Evolutionary conservation across 2,888 invertebrate genomes (phyloP).

Genomic region (Megaustenia siamemsis): DNA sequence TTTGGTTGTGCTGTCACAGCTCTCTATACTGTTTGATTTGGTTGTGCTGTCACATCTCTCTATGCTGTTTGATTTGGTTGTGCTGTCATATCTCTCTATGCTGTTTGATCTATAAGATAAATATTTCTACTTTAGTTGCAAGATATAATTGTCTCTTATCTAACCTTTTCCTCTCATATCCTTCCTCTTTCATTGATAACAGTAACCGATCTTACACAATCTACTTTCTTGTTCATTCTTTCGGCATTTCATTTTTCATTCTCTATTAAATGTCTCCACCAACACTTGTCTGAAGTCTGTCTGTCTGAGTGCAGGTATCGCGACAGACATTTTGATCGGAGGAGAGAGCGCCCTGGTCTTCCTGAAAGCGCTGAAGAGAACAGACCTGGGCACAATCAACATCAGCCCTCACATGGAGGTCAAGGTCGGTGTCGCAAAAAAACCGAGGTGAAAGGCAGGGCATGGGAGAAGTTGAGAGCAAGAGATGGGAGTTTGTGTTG

Average conservation of each 20-base stretch:
- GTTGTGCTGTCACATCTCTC: too few species aligned
- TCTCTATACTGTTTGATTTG: too few species aligned
- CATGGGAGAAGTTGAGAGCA: too few species aligned
- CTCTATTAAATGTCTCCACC: neutral
- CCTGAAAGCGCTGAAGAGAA: slow-evolving; percentile 29
- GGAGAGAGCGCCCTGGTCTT: slow-evolving; percentile 30
- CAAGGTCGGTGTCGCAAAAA: slow-evolving; percentile 25
- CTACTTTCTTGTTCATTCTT: neutral
- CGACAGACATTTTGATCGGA: slow-evolving; percentile 35
- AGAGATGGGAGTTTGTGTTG: too few species aligned
- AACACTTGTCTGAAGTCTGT: neutral
- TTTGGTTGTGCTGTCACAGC: too few species aligned
- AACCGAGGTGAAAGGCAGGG: too few species aligned
- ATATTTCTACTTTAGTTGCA: too few species aligned
- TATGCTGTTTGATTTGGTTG: too few species aligned
- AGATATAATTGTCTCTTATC: neutral
- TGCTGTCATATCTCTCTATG: too few species aligned
- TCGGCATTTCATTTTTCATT: neutral
- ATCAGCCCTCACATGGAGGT: slow-evolving; percentile 33
- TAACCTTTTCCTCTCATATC: neutral
- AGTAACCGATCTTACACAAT: too few species aligned
- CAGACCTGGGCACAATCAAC: slow-evolving; percentile 4
- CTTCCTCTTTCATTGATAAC: neutral
- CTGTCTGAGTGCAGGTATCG: slow-evolving; percentile 30
- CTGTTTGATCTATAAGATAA: neutral